Evolutionary conservation across 2,797 vertebrate species (phyloP).

Genomic region (Varecia variegata): DNA sequence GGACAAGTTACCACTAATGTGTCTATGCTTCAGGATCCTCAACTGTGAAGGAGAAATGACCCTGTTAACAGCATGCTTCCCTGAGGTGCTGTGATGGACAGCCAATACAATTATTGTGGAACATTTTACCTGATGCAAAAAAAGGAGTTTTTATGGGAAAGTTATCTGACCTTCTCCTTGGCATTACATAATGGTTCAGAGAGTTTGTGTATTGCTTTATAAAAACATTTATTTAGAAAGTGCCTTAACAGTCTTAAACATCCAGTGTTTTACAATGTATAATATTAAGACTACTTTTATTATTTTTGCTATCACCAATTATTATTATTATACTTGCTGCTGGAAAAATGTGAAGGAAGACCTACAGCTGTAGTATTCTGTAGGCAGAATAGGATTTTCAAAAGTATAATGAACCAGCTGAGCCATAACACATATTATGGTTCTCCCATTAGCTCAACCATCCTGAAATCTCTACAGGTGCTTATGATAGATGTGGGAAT

Average conservation of each 20-base stretch:
- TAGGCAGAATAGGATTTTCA: neutral
- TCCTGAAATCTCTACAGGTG: conserved; percentile 14
- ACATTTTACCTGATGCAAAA: conserved; percentile 65
- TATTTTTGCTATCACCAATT: conserved; percentile 30
- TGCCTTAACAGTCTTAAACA: conserved; percentile 40
- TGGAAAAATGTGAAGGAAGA: conserved; percentile 12
- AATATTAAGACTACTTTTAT: conserved; percentile 62
- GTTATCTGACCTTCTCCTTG: conserved; percentile 49
- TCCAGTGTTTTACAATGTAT: conserved; percentile 36
- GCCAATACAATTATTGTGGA: conserved; percentile 55
- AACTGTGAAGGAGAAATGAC: conserved; percentile 66
- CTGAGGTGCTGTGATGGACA: conserved; percentile 64
- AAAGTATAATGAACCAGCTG: conserved; percentile 24
- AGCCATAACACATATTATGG: neutral
- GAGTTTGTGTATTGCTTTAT: conserved; percentile 52
- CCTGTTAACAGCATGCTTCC: conserved; percentile 55
- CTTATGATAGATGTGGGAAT: conserved; percentile 36
- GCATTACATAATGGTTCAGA: conserved; percentile 47
- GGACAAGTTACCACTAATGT: conserved; percentile 69
- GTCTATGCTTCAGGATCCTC: conserved; percentile 54
- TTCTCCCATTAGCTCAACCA: neutral
- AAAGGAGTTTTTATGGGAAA: conserved; percentile 55
- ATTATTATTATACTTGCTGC: conserved; percentile 27
- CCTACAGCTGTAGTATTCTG: neutral
- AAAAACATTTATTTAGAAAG: conserved; percentile 67